These are phyloP conservation scores for Onthophagus taurus DNA, from an alignment of 1,140 invertebrate genomes.

Conservation along the genomic window DNA sequence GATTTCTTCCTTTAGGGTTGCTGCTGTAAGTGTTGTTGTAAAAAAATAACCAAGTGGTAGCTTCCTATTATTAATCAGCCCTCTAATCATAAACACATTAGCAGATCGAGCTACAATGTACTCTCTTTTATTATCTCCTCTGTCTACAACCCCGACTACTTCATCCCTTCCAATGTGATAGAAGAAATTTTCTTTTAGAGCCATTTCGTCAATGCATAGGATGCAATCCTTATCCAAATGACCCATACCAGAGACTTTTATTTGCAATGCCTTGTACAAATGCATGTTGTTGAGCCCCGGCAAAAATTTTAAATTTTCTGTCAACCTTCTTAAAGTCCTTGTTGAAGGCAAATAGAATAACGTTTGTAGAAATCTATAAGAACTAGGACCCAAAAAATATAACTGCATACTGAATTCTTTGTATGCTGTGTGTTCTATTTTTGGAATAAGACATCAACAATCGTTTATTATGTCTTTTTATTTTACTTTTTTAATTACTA, in stretches of 20 bases:
- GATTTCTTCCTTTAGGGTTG: too few species aligned
- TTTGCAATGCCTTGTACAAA: conserved; percentile 2
- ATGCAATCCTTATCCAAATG: neutral
- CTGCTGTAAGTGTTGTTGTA: too few species aligned
- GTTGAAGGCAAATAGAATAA: conserved; percentile 5
- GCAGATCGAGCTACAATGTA: conserved; percentile 4
- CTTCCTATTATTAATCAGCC: conserved; percentile 25
- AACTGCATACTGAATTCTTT: conserved; percentile 8
- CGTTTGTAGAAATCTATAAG: conserved; percentile 3
- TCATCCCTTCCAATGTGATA: conserved; percentile 5
- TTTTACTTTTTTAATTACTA: too few species aligned
- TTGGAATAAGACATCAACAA: too few species aligned
- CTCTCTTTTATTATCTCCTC: neutral
- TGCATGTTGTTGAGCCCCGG: conserved; percentile 1
- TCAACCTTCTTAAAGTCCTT: conserved; percentile 1
- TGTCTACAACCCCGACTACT: conserved; percentile 6
- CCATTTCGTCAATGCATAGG: conserved; percentile 11
- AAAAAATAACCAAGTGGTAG: conserved; percentile 25
- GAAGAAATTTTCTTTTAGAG: conserved; percentile 3
- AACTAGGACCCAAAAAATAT: conserved; percentile 11
- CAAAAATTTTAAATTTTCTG: neutral
- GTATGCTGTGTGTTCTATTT: conserved; percentile 7
- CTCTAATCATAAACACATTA: conserved; percentile 17
- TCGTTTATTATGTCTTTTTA: too few species aligned
- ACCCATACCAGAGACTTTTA: neutral